A percentile compares a stretch with the other conserved stretches of the same genome.
phyloP scores from a whole-genome alignment of 1,140 invertebrate species.

The Glomeris maerens region DNA sequence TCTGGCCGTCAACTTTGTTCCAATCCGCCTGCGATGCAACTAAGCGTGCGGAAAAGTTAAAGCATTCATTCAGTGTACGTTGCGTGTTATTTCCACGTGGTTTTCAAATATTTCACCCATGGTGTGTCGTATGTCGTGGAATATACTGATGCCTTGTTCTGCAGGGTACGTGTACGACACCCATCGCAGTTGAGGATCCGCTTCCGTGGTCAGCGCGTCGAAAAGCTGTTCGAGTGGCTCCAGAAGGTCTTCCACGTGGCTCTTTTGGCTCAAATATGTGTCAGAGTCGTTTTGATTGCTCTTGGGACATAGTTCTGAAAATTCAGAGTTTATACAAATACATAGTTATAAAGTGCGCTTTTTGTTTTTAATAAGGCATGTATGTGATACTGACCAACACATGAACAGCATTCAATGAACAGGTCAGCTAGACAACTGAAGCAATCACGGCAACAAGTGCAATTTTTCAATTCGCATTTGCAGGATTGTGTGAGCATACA shows the following conservation, averaged over 20 bases:
- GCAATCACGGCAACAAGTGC: constrained; percentile 84
- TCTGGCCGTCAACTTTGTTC: no score
- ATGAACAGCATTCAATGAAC: constrained; percentile 87
- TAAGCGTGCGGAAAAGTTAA: no score
- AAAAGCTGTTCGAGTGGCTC: constrained; percentile 54
- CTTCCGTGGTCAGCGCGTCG: constrained; percentile 14
- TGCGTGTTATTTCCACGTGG: neutral
- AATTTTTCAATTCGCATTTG: constrained; percentile 76
- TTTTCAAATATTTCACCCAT: neutral
- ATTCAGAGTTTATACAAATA: neutral
- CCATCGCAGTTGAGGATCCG: constrained; percentile 5
- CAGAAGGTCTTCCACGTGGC: constrained; percentile 70
- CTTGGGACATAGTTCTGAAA: constrained; percentile 64
- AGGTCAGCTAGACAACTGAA: constrained; percentile 72
- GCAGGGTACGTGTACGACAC: constrained; percentile 16
- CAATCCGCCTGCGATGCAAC: no score
- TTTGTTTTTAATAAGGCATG: neutral
- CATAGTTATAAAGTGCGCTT: constrained; percentile 1
- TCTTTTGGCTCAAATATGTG: constrained; percentile 48
- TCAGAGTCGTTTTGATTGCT: constrained; percentile 27
- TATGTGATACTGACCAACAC: constrained; percentile 56
- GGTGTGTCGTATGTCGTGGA: neutral
- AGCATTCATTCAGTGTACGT: no score
- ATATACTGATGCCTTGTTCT: constrained; percentile 14
- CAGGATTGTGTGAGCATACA: constrained; percentile 90